Base-by-base conservation (phyloP, 2,888 invertebrate species). In the Trichopria drosophilae region DNA sequence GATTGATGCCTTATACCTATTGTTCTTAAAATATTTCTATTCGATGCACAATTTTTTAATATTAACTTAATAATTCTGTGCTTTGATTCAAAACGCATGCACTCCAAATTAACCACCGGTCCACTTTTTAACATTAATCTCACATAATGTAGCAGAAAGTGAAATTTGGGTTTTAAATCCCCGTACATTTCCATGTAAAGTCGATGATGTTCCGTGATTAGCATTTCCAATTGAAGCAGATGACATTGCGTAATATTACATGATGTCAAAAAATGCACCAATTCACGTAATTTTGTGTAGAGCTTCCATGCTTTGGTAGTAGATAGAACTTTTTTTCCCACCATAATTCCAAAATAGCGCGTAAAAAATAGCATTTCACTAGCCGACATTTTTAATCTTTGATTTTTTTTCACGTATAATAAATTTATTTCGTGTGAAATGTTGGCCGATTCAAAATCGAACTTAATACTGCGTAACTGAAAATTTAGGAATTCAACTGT, bases 71-170 rank as follows among this genome's bases (percentile, higher is more conserved):
- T n/a, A n/a, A n/a, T n/a, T n/a, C n/a, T n/a, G n/a, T 49, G 49
- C 16, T 49, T 49, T 1, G 22, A n/a, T 19, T 53, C 49, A 22
- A 22, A 44, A 5, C 53, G 13, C 41, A 53, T 53, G 2, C 37
- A 46, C 31, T 26, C 48, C 13, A 35, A 29, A 35, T 53, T 26
- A 3, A 53, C 31, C 10, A 53, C 28, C 12, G 49, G 53, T 4
- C 45, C 49, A 37, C 36, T 24, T 16, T 37, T 34, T 36, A 28
- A n/a, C 10, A 26, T 32, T n/a, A 47, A 23, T 7, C 36, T 19
- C 2, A 36, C 18, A 19, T 47, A 52, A 16, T 52, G 52, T 6
- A 39, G 24, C 24, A 52, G 20, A 16, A 52, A 37, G 39, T 52
- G 47, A 23, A 42, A 34, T 24, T 52, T 52, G 1, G 47, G 47